Evolutionary conservation across 2,113 vertebrate genomes (phyloP), one percentile per base, ranked within the genome.

Genomic region (Okapia johnstoni): DNA sequence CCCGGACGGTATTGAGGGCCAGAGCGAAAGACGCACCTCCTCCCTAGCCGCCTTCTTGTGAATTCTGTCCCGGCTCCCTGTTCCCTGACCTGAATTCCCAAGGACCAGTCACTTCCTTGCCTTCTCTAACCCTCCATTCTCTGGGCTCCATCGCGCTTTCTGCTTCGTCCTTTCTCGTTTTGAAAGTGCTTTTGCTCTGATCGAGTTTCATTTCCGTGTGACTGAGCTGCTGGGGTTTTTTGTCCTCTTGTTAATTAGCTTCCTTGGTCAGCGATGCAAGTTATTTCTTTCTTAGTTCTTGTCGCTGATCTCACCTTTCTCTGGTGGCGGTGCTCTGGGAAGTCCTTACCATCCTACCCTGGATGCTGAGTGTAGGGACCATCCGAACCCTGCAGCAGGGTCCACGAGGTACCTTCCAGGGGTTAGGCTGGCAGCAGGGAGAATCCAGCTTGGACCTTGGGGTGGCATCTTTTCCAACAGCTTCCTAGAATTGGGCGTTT

Each of bases 41-140:
- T 5, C 23, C 0, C 48, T 30, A 23, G 63, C 60, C 12, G 33
- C 46, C 1, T n/a, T 57, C 66, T 21, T 60, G 81, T 33, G 95
- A 26, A 85, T 80, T 81, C 43, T 85, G 90, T 11, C 93, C 96
- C 0, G 0, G 93, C 81, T 80, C 61, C 54, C 23, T 8, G 1
- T 60, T 93, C 88, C 93, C 91, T 66, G 97, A 85, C 96, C 97
- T 85, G 93, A 46, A 96, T 96, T 95, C 84, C 81, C 28, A 61
- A 73, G 40, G 4, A 94, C 76, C 10, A 26, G 10, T 54, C 54
- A 61, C 79, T 91, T 73, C 89, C 84, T 43, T 13, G 3, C 43
- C 85, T 61, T 52, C 52, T 43, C 80, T 9, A 19, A 46, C 94
- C n/a, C 50, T 66, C 21, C 25, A 25, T 73, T 26, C 88, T 30